phyloP scores from a whole-genome alignment of 2,888 invertebrate genomes.

The Cheilosia variabilis region DNA sequence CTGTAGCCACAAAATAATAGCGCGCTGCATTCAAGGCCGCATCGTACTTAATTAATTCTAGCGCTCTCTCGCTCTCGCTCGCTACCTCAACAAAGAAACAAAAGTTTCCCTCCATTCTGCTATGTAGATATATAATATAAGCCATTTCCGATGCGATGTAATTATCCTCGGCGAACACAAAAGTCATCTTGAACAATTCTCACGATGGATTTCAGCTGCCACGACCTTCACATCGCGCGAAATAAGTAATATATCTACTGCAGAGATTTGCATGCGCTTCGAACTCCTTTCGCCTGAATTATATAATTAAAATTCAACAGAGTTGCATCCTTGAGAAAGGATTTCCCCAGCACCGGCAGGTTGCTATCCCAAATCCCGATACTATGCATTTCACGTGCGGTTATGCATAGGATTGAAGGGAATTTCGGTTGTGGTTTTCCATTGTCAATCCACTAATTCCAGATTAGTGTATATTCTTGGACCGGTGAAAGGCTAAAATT shows the following conservation, averaged over 20 bases:
- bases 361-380: too few relatives aligned
- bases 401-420: not conserved
- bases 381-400: too few relatives aligned
- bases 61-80: not conserved
- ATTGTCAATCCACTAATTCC: constrained; percentile 67
- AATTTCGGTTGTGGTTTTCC: constrained; percentile 33
- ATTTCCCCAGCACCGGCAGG: not conserved
- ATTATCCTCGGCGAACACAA: constrained; percentile 57
- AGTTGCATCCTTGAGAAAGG: constrained; percentile 54
- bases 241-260: constrained; percentile 36
- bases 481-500: constrained; percentile 16
- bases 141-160: constrained; percentile 48
- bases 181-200: constrained; percentile 68
- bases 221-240: constrained; percentile 62
- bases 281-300: constrained; percentile 67
- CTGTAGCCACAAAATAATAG: not conserved
- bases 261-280: constrained; percentile 67
- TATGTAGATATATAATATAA: constrained; percentile 15
- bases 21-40: constrained; percentile 30
- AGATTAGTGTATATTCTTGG: constrained; percentile 51
- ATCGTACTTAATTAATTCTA: constrained; percentile 62
- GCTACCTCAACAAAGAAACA: constrained; percentile 20
- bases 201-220: constrained; percentile 46
- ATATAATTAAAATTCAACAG: constrained; percentile 65
- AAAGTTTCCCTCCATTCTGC: constrained; percentile 39